phyloP scores from a whole-genome alignment of 2,113 vertebrate species.

The Hystrix cristata region DNA sequence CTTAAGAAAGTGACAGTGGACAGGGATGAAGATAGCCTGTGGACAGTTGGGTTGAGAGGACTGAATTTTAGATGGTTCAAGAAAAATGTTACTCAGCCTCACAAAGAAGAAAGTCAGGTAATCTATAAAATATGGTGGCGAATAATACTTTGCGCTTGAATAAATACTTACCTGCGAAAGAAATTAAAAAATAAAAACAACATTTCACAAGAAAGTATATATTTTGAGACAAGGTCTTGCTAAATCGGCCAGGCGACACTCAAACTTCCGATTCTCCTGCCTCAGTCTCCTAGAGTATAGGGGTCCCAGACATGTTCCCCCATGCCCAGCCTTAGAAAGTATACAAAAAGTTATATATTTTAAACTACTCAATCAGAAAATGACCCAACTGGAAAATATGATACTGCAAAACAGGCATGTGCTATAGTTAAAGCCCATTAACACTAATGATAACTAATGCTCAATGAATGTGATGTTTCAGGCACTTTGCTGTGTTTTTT shows the following conservation, averaged over 20 bases:
- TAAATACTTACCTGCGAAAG: background rate
- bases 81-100: background rate
- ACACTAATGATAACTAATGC: background rate
- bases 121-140: background rate
- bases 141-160: background rate
- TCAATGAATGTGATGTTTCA: background rate
- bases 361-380: background rate
- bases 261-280: background rate
- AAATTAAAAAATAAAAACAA: background rate
- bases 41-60: background rate
- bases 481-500: background rate
- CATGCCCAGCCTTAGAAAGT: background rate
- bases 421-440: background rate
- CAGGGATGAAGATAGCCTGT: background rate
- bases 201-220: background rate
- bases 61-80: background rate
- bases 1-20: background rate
- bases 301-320: background rate
- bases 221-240: background rate
- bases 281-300: background rate
- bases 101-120: background rate
- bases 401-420: background rate
- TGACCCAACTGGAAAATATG: background rate
- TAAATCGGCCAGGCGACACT: background rate
- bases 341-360: background rate